Evolutionary conservation across 2,113 vertebrate species (phyloP), one percentile per base, ranked within the genome.

Genomic region (Nanger granti): DNA sequence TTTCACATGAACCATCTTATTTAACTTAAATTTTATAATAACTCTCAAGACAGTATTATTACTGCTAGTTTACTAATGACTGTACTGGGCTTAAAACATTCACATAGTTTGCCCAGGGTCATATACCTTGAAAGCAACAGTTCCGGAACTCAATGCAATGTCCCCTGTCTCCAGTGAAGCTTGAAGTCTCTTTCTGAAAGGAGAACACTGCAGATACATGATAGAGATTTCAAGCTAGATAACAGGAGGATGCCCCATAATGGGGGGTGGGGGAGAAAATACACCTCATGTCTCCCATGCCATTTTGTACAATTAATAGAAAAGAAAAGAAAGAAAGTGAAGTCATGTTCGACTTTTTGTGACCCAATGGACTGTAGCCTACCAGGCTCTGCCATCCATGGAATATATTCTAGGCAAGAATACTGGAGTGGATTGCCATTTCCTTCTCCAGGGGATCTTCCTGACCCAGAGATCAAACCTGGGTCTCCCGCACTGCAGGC

Each of bases 291-390:
- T 93, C n/a, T 84, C 24, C 87, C 3, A 14, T 64, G 57, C 55
- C 55, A 14, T n/a, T 94, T 90, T 73, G 79, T 73, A 86, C 64
- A 47, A 82, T 69, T 26, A 73, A 96, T 64, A 96, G 76, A n/a
- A 66, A 83, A 73, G 66, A 22, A 73, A 37, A 73, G 66, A 66
- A 66, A 34, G 64, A 73, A 73, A 76, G 69, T 26, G 22, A 76
- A 76, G 20, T 24, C 69, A 41, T 76, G 69, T 41, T 24, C 1
- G 0, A 24, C 69, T 76, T 76, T 41, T 76, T 76, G 37, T 0
- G 0, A 76, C 20, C 69, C 10, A 24, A 0, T 76, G 37, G 69
- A 26, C 69, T 76, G 20, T 26, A 76, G n/a, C 69, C 69, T 41
- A 76, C 69, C 22, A 76, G 20, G 69, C 10, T 76, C 69, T 0